Percentiles rank a stretch among this genome's conserved stretches.
phyloP scores from a whole-genome alignment of 2,888 invertebrate genomes.

The Exocentrus adspersus region DNA sequence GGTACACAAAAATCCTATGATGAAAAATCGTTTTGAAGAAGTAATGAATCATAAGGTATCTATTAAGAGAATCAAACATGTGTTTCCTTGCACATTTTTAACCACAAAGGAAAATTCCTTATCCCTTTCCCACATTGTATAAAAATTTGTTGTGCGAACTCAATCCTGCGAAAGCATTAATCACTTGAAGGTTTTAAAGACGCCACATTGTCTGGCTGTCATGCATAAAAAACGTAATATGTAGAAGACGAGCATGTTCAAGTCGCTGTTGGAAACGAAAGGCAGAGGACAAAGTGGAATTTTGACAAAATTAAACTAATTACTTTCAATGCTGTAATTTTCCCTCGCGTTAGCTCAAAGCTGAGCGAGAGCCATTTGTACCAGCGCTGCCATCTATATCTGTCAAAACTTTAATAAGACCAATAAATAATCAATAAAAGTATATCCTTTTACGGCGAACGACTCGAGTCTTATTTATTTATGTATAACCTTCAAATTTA shows the following conservation, averaged over 20 bases:
- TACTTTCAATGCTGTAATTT: too few relatives aligned
- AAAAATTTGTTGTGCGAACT: not conserved
- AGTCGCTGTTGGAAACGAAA: not conserved
- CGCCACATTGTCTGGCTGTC: not conserved
- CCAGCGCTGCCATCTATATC: not conserved
- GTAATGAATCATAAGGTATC: not conserved
- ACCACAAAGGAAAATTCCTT: not conserved
- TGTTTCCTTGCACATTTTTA: not conserved
- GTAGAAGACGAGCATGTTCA: not conserved
- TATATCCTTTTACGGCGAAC: not conserved
- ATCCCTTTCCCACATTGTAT: not conserved
- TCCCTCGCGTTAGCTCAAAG: too few relatives aligned
- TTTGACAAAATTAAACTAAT: too few relatives aligned
- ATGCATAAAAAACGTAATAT: not conserved
- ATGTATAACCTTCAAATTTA: not conserved
- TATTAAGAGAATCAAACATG: not conserved
- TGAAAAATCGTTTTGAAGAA: not conserved
- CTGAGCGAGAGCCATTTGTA: too few relatives aligned
- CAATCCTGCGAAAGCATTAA: not conserved
- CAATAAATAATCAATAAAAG: not conserved
- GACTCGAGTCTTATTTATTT: conserved; percentile 6
- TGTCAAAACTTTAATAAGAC: not conserved
- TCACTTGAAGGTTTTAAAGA: not conserved
- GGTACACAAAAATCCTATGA: not conserved
- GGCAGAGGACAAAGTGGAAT: too few relatives aligned